These are phyloP conservation scores for Leptopilina clavipes DNA, from an alignment of 1,140 invertebrate genomes.

Conservation along the genomic window DNA sequence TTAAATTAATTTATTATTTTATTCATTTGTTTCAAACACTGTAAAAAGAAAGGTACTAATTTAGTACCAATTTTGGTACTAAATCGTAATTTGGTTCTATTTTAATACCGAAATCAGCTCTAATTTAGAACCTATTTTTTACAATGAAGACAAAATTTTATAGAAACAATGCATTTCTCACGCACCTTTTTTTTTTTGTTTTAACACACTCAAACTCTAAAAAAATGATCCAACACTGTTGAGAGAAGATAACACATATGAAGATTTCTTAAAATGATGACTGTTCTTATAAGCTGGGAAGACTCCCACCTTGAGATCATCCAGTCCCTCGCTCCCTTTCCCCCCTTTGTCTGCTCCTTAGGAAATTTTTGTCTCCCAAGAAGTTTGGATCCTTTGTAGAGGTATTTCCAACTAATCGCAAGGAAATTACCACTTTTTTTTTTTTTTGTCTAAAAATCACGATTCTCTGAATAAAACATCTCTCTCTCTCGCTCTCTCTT, in stretches of 20 bases:
- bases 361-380: neutral
- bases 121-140: too few species aligned
- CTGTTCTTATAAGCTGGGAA: neutral
- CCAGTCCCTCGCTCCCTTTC: neutral
- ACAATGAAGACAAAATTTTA: too few species aligned
- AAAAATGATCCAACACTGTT: neutral
- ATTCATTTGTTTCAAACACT: too few species aligned
- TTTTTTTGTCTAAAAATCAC: neutral
- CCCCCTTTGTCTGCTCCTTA: neutral
- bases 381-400: neutral
- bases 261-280: neutral
- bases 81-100: too few species aligned
- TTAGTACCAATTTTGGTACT: too few species aligned
- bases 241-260: neutral
- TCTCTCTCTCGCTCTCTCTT: neutral
- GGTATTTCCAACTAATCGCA: neutral
- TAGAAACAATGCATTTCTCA: neutral
- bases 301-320: neutral
- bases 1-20: neutral
- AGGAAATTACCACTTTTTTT: conserved; percentile 8
- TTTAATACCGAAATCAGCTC: too few species aligned
- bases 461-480: neutral
- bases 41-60: too few species aligned
- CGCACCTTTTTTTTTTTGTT: neutral
- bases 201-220: neutral